Evolutionary conservation across 2,113 vertebrate genomes (phyloP).

Genomic region (Mellivora capensis): DNA sequence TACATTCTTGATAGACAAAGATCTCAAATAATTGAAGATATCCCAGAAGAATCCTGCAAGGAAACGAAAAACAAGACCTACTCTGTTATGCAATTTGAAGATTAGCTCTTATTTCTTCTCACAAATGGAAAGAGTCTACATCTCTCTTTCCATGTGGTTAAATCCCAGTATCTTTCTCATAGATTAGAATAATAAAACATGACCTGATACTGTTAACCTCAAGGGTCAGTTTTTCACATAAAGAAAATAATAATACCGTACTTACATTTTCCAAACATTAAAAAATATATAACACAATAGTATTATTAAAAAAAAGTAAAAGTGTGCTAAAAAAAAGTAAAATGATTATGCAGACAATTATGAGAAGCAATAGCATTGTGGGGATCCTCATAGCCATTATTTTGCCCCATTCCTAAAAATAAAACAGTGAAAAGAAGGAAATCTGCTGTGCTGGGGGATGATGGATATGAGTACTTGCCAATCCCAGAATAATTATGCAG

Average conservation of each 20-base stretch:
- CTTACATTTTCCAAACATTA: background rate
- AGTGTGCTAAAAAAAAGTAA: no score
- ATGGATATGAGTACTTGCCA: fast-evolving
- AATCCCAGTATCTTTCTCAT: background rate
- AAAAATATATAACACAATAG: background rate
- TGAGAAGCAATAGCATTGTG: background rate
- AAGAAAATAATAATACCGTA: background rate
- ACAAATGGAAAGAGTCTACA: background rate
- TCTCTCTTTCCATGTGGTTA: background rate
- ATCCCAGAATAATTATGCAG: background rate
- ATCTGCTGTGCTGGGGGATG: fast-evolving
- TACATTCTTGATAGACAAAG: background rate
- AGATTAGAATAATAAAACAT: background rate
- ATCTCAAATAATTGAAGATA: background rate
- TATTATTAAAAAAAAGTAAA: no score
- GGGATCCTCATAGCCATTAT: background rate
- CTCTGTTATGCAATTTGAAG: background rate
- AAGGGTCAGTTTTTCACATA: background rate
- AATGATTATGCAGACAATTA: background rate
- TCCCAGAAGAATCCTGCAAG: background rate
- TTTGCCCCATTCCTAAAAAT: background rate
- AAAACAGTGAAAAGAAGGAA: background rate
- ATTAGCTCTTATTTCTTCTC: background rate
- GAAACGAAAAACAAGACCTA: background rate
- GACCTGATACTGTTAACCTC: background rate